Evolutionary conservation across 2,797 vertebrate genomes (phyloP).

Genomic region (Clarias platycephalus): DNA sequence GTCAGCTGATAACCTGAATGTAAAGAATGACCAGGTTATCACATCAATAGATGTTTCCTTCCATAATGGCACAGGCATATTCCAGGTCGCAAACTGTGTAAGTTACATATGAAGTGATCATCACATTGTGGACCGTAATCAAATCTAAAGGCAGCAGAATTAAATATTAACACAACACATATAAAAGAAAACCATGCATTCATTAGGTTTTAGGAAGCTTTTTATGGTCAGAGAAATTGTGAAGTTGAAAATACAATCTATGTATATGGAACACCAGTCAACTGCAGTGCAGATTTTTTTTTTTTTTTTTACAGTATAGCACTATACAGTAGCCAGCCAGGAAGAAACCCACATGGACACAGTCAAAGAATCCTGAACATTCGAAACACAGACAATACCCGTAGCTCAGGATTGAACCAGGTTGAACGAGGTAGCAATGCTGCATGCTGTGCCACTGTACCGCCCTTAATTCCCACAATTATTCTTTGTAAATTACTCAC

Average conservation of each 20-base stretch:
- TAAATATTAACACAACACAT: too few relatives aligned
- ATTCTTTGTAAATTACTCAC: slow-evolving; percentile 1
- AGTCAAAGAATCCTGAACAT: neutral
- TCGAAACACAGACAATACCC: neutral
- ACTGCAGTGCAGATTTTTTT: neutral
- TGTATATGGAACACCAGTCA: neutral
- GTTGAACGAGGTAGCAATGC: neutral
- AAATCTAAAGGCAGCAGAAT: too few relatives aligned
- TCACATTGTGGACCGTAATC: too few relatives aligned
- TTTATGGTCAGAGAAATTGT: neutral
- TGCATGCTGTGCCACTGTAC: neutral
- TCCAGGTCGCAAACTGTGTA: too few relatives aligned
- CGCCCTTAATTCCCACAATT: neutral
- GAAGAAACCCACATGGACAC: neutral
- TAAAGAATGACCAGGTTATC: too few relatives aligned
- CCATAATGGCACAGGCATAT: too few relatives aligned
- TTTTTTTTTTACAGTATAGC: neutral
- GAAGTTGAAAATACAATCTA: neutral
- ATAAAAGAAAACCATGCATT: neutral
- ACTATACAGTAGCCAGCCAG: neutral
- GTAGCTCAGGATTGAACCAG: neutral
- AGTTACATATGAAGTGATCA: too few relatives aligned
- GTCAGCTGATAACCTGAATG: too few relatives aligned
- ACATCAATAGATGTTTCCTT: too few relatives aligned
- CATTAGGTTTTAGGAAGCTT: neutral